These are phyloP conservation scores for Linyphia triangularis DNA, from an alignment of 2,888 invertebrate species.

Conservation along the genomic window DNA sequence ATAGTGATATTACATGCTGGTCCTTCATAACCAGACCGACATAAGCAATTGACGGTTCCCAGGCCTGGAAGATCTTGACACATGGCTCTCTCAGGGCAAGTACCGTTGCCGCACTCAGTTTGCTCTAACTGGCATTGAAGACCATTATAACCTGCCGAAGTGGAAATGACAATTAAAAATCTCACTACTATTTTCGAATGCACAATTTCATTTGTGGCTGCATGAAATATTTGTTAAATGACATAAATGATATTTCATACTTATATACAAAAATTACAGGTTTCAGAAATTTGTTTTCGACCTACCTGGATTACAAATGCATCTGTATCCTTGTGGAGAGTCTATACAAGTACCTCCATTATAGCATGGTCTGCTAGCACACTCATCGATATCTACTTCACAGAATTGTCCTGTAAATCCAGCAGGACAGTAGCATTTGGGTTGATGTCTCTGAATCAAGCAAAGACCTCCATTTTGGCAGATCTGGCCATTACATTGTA, in stretches of 20 bases:
- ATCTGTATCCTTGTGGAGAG: constrained; percentile 93
- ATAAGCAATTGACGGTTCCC: constrained; percentile 91
- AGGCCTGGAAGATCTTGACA: constrained; percentile 96
- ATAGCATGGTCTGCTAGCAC: constrained; percentile 94
- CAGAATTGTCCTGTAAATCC: constrained; percentile 95
- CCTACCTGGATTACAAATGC: constrained; percentile 88
- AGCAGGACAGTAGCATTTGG: constrained; percentile 95
- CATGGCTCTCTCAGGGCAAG: constrained; percentile 97
- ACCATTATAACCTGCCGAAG: constrained; percentile 89
- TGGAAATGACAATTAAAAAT: not conserved
- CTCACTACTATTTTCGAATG: too few relatives aligned
- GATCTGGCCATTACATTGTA: constrained; percentile 91
- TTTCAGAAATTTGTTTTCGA: not conserved
- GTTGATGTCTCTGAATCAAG: constrained; percentile 90
- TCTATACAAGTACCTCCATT: constrained; percentile 96
- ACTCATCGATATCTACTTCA: constrained; percentile 96
- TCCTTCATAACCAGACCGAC: constrained; percentile 96
- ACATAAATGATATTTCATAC: not conserved
- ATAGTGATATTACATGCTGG: constrained; percentile 93
- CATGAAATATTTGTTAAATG: too few relatives aligned
- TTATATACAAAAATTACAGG: not conserved
- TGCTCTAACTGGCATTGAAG: constrained; percentile 96
- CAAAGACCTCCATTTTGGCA: constrained; percentile 96
- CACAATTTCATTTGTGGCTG: too few relatives aligned
- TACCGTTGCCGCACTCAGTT: constrained; percentile 91